These are phyloP conservation scores for Brenthis daphne DNA, from an alignment of 2,888 invertebrate species.

Conservation along the genomic window DNA sequence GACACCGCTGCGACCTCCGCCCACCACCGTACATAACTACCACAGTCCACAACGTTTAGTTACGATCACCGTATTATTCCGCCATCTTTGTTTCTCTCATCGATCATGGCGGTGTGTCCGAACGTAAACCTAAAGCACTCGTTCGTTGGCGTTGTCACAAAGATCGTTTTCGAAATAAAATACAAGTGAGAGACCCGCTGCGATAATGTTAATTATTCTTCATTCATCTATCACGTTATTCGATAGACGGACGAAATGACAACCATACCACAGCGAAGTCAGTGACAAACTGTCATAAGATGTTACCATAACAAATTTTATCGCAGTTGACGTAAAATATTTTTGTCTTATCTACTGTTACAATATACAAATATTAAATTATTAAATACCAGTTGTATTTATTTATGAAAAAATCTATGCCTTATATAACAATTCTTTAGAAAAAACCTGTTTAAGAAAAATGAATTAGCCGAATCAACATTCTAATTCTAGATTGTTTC, in stretches of 20 bases:
- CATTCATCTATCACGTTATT: constrained; percentile 76
- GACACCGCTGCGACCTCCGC: constrained; percentile 75
- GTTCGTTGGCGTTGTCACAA: constrained; percentile 52
- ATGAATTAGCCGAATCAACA: not conserved
- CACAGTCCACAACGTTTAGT: constrained; percentile 65
- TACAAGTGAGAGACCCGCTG: constrained; percentile 59
- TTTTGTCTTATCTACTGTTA: constrained; percentile 10
- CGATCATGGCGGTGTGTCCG: constrained; percentile 77
- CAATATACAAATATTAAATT: not conserved
- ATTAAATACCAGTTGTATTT: not conserved
- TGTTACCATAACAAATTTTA: constrained; percentile 42
- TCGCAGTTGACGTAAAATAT: constrained; percentile 6
- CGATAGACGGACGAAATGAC: constrained; percentile 77
- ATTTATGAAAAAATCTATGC: not conserved
- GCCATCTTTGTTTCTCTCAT: constrained; percentile 83
- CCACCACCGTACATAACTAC: constrained; percentile 78
- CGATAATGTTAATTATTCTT: constrained; percentile 72
- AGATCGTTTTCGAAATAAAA: constrained; percentile 52
- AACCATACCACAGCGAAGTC: constrained; percentile 79
- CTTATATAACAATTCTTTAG: too few species aligned
- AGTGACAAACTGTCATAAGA: constrained; percentile 76
- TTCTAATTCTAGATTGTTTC: not conserved
- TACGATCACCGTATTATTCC: constrained; percentile 81
- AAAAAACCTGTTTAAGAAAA: not conserved
- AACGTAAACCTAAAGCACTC: constrained; percentile 54